Conservation (phyloP, 2,888 invertebrate genomes). For the Steromphala cineraria region DNA sequence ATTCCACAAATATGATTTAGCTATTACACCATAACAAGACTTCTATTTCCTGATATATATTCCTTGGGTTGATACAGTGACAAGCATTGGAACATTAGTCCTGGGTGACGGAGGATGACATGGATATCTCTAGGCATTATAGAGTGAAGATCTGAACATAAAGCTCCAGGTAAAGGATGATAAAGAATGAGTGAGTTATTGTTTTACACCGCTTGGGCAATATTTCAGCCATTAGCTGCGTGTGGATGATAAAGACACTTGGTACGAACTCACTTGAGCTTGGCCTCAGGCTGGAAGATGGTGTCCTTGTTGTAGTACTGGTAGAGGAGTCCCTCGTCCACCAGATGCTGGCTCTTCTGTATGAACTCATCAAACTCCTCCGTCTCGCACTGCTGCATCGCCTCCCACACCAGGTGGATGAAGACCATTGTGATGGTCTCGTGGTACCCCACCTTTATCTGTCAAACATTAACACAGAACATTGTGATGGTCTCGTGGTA, state of each 20-base stretch:
- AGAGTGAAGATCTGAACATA: too few species aligned
- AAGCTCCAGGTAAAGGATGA: too few species aligned
- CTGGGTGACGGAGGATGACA: too few species aligned
- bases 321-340: slow-evolving; percentile 54
- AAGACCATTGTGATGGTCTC: slow-evolving; percentile 73
- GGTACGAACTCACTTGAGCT: slow-evolving; percentile 50
- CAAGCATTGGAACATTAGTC: too few species aligned
- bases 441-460: slow-evolving; percentile 69
- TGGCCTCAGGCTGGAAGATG: slow-evolving; percentile 52
- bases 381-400: slow-evolving; percentile 46
- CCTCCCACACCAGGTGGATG: slow-evolving; percentile 66
- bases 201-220: too few species aligned
- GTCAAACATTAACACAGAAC: slow-evolving; percentile 40
- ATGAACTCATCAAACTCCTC: slow-evolving; percentile 67
- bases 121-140: too few species aligned
- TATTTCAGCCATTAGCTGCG: too few species aligned
- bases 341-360: slow-evolving; percentile 54
- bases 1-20: too few species aligned
- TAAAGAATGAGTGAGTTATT: too few species aligned
- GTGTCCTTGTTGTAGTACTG: slow-evolving; percentile 62
- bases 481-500: slow-evolving; percentile 73
- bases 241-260: neutral
- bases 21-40: too few species aligned
- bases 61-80: too few species aligned
- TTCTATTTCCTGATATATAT: too few species aligned